Conservation (phyloP, 2,113 vertebrate genomes). For the Neotoma lepida region DNA sequence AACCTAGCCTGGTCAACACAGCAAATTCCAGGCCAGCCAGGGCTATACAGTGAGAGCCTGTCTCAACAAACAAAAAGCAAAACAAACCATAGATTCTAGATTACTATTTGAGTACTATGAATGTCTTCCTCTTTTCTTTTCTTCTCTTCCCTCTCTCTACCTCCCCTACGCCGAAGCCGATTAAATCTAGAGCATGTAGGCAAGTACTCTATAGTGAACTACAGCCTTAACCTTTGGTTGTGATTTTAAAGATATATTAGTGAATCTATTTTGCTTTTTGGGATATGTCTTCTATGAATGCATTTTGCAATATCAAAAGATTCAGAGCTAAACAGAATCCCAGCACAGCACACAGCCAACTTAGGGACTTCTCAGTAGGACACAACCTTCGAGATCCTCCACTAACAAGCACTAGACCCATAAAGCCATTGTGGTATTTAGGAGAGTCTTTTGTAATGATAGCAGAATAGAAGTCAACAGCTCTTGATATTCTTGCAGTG, state of each 20-base stretch:
- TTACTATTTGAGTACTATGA: constrained; percentile 30
- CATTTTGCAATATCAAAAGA: constrained; percentile 48
- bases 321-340: constrained; percentile 28
- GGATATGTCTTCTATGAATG: constrained; percentile 26
- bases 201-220: background rate
- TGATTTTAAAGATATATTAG: constrained; percentile 20
- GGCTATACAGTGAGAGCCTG: background rate
- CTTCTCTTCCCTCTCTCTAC: no score
- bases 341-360: background rate
- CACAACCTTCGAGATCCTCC: background rate
- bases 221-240: background rate
- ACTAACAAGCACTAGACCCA: background rate
- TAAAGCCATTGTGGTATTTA: constrained; percentile 25
- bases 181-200: background rate
- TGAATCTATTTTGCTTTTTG: constrained; percentile 46
- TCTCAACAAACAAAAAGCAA: background rate
- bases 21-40: background rate
- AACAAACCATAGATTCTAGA: background rate
- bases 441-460: constrained; percentile 32
- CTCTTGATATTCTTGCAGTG: constrained; percentile 46
- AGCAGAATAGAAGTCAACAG: constrained; percentile 17
- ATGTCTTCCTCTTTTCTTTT: background rate
- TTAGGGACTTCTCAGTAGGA: background rate
- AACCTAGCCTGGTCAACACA: background rate
- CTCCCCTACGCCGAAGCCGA: background rate